Conservation (phyloP, 1,140 invertebrate species). For the Olivierus martensii region DNA sequence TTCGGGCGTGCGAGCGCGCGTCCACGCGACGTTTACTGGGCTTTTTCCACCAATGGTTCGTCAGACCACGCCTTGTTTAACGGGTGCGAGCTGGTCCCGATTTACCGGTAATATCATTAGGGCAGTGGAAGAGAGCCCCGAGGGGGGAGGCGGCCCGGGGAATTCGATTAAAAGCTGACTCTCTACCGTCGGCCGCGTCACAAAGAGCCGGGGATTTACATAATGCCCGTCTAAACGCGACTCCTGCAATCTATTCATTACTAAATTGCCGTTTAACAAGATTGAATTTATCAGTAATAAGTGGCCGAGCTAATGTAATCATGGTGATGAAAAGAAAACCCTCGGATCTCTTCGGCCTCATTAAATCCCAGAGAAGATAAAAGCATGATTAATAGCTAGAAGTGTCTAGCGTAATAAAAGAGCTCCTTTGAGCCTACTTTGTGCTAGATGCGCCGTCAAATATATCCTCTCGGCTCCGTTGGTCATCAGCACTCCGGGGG, state of each 20-base stretch:
- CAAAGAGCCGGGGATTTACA: constrained; percentile 8
- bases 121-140: background rate
- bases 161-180: constrained; percentile 1
- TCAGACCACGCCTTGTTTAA: too few species aligned
- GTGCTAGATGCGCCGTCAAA: too few species aligned
- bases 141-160: background rate
- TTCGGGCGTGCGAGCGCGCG: too few species aligned
- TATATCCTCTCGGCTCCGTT: too few species aligned
- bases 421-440: background rate
- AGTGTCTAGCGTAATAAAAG: constrained; percentile 15
- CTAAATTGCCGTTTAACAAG: constrained; percentile 19
- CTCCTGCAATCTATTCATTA: constrained; percentile 14
- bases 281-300: constrained; percentile 19
- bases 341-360: constrained; percentile 15
- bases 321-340: constrained; percentile 16
- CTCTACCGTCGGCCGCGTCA: constrained; percentile 3
- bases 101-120: too few species aligned
- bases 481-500: too few species aligned
- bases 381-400: constrained; percentile 15
- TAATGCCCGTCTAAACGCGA: constrained; percentile 11
- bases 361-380: constrained; percentile 16
- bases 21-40: too few species aligned
- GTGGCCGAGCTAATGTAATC: constrained; percentile 17
- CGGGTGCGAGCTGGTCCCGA: too few species aligned
- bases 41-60: too few species aligned